These are phyloP conservation scores for Hirudinaria manillensis DNA, from an alignment of 2,888 invertebrate species.

Conservation along the genomic window DNA sequence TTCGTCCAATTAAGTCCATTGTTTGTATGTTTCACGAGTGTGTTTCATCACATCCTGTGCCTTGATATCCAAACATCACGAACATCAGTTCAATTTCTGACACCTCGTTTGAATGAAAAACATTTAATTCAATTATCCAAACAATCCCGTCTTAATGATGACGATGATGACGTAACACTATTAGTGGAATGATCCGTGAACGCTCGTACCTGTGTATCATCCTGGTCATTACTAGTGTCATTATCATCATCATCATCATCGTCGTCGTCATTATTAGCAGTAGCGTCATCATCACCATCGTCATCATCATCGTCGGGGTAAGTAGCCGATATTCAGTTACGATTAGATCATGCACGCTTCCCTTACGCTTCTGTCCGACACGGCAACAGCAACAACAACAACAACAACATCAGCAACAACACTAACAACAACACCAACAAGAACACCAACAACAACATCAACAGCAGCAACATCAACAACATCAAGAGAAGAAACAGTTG, in stretches of 20 bases:
- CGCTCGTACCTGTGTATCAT: neutral
- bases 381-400: neutral
- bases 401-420: too few relatives aligned
- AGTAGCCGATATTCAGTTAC: neutral
- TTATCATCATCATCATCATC: conserved; percentile 24
- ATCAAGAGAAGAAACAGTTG: neutral
- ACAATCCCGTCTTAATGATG: too few relatives aligned
- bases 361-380: neutral
- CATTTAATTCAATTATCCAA: too few relatives aligned
- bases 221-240: neutral
- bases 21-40: too few relatives aligned
- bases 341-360: neutral
- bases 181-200: too few relatives aligned
- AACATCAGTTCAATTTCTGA: too few relatives aligned
- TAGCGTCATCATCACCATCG: conserved; percentile 26
- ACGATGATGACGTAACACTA: too few relatives aligned
- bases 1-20: too few relatives aligned
- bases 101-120: too few relatives aligned
- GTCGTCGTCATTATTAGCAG: conserved; percentile 19
- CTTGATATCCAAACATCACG: too few relatives aligned
- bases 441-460: conserved; percentile 13
- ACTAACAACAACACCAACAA: conserved; percentile 22
- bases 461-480: conserved; percentile 17
- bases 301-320: conserved; percentile 26
- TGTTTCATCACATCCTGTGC: too few relatives aligned